Percentiles rank a stretch among this genome's conserved stretches.
Conservation (phyloP, 2,888 invertebrate species). For the Dendrolimus pini region DNA sequence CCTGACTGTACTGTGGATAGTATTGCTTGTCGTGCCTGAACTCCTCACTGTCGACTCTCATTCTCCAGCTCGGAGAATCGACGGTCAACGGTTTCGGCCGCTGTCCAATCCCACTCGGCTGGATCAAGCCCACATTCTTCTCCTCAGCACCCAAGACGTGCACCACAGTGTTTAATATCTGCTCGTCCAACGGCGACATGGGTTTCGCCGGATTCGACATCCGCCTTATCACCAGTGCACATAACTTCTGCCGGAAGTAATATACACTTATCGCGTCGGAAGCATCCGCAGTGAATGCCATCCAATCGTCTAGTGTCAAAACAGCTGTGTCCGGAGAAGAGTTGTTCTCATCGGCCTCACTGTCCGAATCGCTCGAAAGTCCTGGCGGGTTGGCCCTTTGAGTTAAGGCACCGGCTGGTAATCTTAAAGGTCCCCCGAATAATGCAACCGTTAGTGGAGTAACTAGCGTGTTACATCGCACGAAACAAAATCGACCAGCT, state of each 20-base stretch:
- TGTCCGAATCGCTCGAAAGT: slow-evolving; percentile 63
- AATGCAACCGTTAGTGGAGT: slow-evolving; percentile 88
- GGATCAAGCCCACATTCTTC: slow-evolving; percentile 79
- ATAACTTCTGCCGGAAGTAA: slow-evolving; percentile 84
- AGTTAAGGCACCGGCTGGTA: slow-evolving; percentile 67
- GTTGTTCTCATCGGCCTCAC: slow-evolving; percentile 55
- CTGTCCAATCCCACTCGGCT: slow-evolving; percentile 86
- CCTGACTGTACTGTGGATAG: slow-evolving; percentile 35
- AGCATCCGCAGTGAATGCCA: slow-evolving; percentile 81
- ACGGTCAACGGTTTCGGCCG: slow-evolving; percentile 82
- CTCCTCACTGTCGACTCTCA: slow-evolving; percentile 38
- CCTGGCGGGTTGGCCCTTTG: slow-evolving; percentile 65
- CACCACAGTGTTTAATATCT: slow-evolving; percentile 80
- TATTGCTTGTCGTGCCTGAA: slow-evolving; percentile 34
- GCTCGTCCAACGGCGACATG: slow-evolving; percentile 79
- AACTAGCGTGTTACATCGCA: slow-evolving; percentile 88
- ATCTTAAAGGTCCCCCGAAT: slow-evolving; percentile 83
- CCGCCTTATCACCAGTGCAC: slow-evolving; percentile 80
- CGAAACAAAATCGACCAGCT: slow-evolving; percentile 80
- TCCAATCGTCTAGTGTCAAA: slow-evolving; percentile 85
- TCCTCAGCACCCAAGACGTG: slow-evolving; percentile 84
- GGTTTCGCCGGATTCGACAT: slow-evolving; percentile 77
- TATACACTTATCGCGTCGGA: slow-evolving; percentile 80
- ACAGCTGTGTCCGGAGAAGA: slow-evolving; percentile 52
- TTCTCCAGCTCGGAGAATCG: slow-evolving; percentile 69